A percentile compares a stretch with the other conserved stretches of the same genome.
These are phyloP conservation scores for Panzeria rudis DNA, from an alignment of 2,888 invertebrate genomes.

Conservation along the genomic window DNA sequence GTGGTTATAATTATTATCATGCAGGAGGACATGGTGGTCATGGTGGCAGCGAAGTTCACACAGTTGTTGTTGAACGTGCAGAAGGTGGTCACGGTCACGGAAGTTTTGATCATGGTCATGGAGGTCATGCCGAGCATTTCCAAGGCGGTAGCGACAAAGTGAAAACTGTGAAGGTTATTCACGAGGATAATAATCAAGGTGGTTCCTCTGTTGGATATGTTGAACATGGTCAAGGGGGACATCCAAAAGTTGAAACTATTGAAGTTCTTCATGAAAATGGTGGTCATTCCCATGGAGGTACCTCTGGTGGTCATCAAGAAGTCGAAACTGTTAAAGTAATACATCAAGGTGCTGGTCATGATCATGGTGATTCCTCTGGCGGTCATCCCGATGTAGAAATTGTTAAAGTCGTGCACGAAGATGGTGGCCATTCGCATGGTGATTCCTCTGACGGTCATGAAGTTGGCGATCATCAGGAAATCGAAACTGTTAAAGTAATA, in stretches of 20 bases:
- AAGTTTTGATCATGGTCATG: constrained; percentile 60
- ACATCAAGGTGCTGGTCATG: constrained; percentile 67
- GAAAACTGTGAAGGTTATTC: constrained; percentile 65
- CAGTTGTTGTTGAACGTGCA: constrained; percentile 51
- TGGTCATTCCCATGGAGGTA: constrained; percentile 3
- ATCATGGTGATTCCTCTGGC: constrained; percentile 14
- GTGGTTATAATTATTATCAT: constrained; percentile 47
- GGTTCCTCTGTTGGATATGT: constrained; percentile 68
- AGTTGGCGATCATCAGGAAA: constrained; percentile 61
- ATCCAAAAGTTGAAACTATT: constrained; percentile 60
- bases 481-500: constrained; percentile 75
- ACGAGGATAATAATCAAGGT: constrained; percentile 53
- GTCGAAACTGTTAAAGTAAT: constrained; percentile 76
- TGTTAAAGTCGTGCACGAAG: constrained; percentile 59
- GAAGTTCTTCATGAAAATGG: constrained; percentile 53
- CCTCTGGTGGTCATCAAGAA: constrained; percentile 68
- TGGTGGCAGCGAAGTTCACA: constrained; percentile 43
- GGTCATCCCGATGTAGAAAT: constrained; percentile 59
- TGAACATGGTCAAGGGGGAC: constrained; percentile 54
- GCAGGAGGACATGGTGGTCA: constrained; percentile 54
- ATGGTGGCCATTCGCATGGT: constrained; percentile 3
- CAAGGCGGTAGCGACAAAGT: constrained; percentile 48
- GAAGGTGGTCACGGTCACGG: constrained; percentile 28
- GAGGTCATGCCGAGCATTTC: constrained; percentile 36
- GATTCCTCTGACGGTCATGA: constrained; percentile 38